Percentiles rank a stretch among this genome's conserved stretches.
Conservation (phyloP, 2,113 vertebrate genomes). For the Otolemur garnettii region DNA sequence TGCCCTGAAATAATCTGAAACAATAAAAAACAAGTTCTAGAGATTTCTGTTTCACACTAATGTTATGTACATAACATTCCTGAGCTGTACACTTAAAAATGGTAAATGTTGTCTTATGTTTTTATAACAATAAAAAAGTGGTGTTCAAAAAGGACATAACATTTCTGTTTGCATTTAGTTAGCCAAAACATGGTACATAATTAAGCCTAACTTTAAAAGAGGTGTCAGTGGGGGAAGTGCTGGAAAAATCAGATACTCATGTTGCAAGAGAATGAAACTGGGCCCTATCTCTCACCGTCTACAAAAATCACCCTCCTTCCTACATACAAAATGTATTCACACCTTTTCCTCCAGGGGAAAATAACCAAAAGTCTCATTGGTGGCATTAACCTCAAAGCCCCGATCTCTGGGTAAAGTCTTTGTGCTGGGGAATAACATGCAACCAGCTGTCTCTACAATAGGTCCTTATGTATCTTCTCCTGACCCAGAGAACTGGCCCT, state of each 20-base stretch:
- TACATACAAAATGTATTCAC: background rate
- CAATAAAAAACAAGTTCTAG: too few species aligned
- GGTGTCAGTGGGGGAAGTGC: too few species aligned
- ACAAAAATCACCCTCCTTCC: background rate
- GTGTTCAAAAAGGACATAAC: background rate
- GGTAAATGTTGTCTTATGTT: background rate
- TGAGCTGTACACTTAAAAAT: background rate
- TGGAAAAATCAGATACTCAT: too few species aligned
- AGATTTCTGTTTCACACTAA: background rate
- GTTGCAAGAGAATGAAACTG: too few species aligned
- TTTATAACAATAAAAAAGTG: background rate
- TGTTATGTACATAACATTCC: background rate
- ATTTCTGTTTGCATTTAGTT: slow-evolving; percentile 34
- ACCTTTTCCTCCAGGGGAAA: background rate
- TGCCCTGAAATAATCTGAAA: too few species aligned
- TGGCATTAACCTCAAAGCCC: background rate
- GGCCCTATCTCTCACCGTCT: too few species aligned
- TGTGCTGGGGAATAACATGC: background rate
- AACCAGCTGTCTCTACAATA: background rate
- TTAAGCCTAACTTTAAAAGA: background rate
- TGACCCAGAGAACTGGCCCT: background rate
- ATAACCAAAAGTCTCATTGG: background rate
- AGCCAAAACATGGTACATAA: background rate
- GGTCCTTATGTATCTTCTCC: background rate
- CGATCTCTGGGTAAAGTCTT: background rate